Evolutionary conservation across 2,797 vertebrate genomes (phyloP).

Genomic region (Labroides dimidiatus): DNA sequence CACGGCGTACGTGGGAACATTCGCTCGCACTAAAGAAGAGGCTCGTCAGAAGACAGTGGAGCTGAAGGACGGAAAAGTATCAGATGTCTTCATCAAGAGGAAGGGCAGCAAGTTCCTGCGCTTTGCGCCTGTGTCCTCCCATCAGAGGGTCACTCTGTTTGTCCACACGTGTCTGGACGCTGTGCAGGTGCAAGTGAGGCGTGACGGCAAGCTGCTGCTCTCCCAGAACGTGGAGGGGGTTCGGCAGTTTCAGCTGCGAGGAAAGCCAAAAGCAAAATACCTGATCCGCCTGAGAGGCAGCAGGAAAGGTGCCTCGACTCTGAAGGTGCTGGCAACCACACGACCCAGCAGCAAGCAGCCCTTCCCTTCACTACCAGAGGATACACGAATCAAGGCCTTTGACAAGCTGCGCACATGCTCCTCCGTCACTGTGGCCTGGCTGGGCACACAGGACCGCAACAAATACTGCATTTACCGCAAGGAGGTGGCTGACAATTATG

Average conservation of each 20-base stretch:
- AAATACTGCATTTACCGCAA: constrained; percentile 97
- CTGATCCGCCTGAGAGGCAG: constrained; percentile 92
- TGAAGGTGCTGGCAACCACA: constrained; percentile 93
- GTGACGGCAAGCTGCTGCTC: constrained; percentile 93
- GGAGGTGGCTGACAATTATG: constrained; percentile 91
- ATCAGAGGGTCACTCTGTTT: constrained; percentile 93
- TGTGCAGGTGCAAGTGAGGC: constrained; percentile 93
- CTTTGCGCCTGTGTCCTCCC: constrained; percentile 95
- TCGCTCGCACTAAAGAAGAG: constrained; percentile 96
- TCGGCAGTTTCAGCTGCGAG: constrained; percentile 93
- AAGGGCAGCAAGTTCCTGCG: constrained; percentile 93
- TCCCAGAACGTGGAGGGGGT: constrained; percentile 94
- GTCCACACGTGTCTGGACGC: constrained; percentile 93
- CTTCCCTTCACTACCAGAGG: constrained; percentile 95
- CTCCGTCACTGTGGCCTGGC: constrained; percentile 95
- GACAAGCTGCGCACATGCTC: constrained; percentile 97
- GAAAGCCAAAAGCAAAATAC: constrained; percentile 97
- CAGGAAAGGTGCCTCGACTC: constrained; percentile 91
- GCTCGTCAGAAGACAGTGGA: constrained; percentile 94
- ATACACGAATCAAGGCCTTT: constrained; percentile 96
- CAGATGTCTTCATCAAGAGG: constrained; percentile 94
- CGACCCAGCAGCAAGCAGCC: constrained; percentile 91
- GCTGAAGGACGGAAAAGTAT: constrained; percentile 94
- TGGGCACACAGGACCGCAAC: constrained; percentile 97
- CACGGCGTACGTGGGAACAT: constrained; percentile 95